phyloP scores from a whole-genome alignment of 2,888 invertebrate genomes.

The Leptothorax acervorum region DNA sequence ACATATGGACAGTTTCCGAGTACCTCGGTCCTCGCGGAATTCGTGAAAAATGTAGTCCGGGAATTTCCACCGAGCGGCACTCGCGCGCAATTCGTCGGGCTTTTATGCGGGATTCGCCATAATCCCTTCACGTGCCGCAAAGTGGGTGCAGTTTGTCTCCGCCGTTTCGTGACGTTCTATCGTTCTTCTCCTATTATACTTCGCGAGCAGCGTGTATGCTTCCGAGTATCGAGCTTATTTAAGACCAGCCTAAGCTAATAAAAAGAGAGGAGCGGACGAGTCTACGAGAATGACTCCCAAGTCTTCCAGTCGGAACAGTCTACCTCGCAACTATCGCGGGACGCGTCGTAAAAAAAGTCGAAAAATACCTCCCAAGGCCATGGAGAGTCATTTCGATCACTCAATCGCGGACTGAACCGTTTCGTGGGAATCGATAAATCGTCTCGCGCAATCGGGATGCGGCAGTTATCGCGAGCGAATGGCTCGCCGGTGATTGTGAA shows the following conservation, averaged over 20 bases:
- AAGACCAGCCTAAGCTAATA: background rate
- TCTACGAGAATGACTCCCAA: background rate
- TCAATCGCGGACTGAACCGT: background rate
- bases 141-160: conserved; percentile 56
- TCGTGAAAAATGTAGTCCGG: conserved; percentile 37
- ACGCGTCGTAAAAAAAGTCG: background rate
- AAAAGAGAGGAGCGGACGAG: background rate
- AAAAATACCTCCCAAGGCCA: background rate
- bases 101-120: conserved; percentile 45
- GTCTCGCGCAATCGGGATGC: conserved; percentile 31
- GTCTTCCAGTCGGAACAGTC: background rate
- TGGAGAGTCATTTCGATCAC: background rate
- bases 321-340: background rate
- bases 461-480: conserved; percentile 28
- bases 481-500: conserved; percentile 17
- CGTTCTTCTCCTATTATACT: conserved; percentile 11
- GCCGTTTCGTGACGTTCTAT: conserved; percentile 35
- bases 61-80: conserved; percentile 21
- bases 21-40: background rate
- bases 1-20: background rate
- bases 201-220: background rate
- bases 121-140: conserved; percentile 61
- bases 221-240: conserved; percentile 10
- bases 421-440: conserved; percentile 26
- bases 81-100: conserved; percentile 25